Evolutionary conservation across 2,113 vertebrate genomes (phyloP).

Genomic region (Trachemys scripta): DNA sequence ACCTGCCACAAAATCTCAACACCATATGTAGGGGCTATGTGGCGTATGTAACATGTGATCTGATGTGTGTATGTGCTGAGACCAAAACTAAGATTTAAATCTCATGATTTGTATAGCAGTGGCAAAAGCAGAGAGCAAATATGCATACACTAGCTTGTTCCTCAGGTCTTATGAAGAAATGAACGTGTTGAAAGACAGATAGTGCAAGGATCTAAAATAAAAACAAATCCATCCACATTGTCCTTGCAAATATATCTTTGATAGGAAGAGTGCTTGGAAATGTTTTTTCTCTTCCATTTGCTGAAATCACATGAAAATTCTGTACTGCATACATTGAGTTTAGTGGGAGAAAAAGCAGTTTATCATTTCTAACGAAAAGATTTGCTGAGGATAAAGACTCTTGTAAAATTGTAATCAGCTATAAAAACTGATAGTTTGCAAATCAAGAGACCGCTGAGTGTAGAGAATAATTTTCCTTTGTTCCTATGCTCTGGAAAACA

Average conservation of each 20-base stretch:
- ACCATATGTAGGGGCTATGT: neutral
- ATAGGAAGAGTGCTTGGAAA: constrained; percentile 14
- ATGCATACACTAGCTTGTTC: neutral
- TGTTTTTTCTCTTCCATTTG: neutral
- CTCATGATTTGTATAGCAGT: neutral
- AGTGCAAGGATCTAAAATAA: neutral
- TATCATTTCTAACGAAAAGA: constrained; percentile 59
- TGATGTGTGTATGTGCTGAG: neutral
- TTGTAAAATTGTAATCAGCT: constrained; percentile 68
- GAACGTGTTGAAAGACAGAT: neutral
- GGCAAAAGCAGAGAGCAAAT: neutral
- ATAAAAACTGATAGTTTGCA: constrained; percentile 71
- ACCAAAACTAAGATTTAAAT: neutral
- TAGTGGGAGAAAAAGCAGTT: constrained; percentile 44
- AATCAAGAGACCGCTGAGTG: constrained; percentile 62
- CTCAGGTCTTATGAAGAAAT: neutral
- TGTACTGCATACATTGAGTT: neutral
- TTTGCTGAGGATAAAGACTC: constrained; percentile 59
- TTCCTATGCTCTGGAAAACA: constrained; percentile 56
- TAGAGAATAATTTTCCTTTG: constrained; percentile 56
- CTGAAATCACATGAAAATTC: constrained; percentile 40
- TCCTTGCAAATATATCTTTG: neutral
- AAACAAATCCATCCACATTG: neutral
- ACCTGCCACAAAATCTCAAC: neutral
- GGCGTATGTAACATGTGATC: rapidly evolving